Conservation (phyloP, 2,888 invertebrate species). For the Lasioglossum figueresi region DNA sequence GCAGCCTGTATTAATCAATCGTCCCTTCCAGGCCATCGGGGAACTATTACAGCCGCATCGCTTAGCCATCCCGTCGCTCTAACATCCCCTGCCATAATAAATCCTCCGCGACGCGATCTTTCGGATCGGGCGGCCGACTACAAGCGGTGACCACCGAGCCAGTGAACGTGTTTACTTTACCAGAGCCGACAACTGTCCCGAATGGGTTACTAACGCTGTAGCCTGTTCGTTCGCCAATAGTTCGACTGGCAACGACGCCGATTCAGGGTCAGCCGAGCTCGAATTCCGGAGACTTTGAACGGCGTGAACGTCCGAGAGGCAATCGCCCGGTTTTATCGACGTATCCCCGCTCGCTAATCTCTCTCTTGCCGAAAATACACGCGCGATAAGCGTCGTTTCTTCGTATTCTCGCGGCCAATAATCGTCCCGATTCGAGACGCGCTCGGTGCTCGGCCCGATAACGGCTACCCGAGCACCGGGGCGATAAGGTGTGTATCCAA, state of each 20-base stretch:
- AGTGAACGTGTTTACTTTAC: too few relatives aligned
- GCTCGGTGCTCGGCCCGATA: not conserved
- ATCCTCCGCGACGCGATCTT: not conserved
- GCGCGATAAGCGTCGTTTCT: not conserved
- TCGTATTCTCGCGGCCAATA: not conserved
- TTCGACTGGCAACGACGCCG: not conserved
- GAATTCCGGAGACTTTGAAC: not conserved
- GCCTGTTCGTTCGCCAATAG: too few relatives aligned
- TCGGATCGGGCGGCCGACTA: not conserved
- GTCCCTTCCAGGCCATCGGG: not conserved
- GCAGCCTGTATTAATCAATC: slow-evolving; percentile 9
- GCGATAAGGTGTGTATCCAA: not conserved
- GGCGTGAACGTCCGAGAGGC: not conserved
- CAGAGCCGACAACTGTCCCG: too few relatives aligned
- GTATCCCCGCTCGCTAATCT: not conserved
- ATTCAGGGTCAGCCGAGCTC: not conserved
- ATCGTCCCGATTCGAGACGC: not conserved
- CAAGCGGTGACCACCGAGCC: not conserved
- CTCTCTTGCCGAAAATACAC: not conserved
- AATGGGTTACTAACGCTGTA: too few relatives aligned
- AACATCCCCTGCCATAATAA: not conserved
- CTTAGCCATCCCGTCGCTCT: too few relatives aligned
- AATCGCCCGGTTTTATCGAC: not conserved
- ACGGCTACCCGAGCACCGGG: not conserved
- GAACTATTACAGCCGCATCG: too few relatives aligned